phyloP scores from a whole-genome alignment of 2,113 vertebrate genomes.

The Scomber japonicus region DNA sequence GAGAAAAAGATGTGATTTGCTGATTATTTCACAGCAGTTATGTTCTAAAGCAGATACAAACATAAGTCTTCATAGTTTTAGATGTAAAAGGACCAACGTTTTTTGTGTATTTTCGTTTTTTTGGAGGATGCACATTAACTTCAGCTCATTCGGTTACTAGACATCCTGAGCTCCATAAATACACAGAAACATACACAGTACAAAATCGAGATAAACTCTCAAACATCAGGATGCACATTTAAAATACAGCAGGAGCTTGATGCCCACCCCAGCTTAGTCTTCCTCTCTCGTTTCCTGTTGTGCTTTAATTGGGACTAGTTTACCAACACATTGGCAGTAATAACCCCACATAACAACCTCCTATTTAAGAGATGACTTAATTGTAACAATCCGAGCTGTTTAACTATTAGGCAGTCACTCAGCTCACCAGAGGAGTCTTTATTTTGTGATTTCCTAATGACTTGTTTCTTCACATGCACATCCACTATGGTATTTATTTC shows the following conservation, averaged over 20 bases:
- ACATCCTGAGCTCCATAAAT: no score
- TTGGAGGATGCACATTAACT: background rate
- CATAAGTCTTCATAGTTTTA: no score
- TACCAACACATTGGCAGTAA: constrained; percentile 51
- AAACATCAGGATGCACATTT: background rate
- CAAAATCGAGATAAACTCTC: background rate
- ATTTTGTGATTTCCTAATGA: constrained; percentile 14
- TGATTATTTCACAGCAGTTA: no score
- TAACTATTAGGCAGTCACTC: constrained; percentile 46
- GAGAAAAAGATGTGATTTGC: no score
- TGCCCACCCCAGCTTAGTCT: background rate
- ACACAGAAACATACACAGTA: no score
- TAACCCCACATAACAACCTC: constrained; percentile 29
- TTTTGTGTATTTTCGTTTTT: no score
- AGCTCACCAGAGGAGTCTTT: constrained; percentile 14
- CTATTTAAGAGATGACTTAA: constrained; percentile 61
- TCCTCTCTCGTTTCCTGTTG: constrained; percentile 1
- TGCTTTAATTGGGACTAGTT: constrained; percentile 37
- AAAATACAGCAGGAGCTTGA: background rate
- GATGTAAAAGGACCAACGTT: no score
- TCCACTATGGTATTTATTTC: background rate
- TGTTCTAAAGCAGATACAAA: no score
- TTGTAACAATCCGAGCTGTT: constrained; percentile 45
- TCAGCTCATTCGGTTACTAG: no score
- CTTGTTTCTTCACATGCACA: constrained; percentile 3